Evolutionary conservation across 2,888 invertebrate species (phyloP), one percentile per base, ranked within the genome.

Genomic region (Habrosyne pyritoides): DNA sequence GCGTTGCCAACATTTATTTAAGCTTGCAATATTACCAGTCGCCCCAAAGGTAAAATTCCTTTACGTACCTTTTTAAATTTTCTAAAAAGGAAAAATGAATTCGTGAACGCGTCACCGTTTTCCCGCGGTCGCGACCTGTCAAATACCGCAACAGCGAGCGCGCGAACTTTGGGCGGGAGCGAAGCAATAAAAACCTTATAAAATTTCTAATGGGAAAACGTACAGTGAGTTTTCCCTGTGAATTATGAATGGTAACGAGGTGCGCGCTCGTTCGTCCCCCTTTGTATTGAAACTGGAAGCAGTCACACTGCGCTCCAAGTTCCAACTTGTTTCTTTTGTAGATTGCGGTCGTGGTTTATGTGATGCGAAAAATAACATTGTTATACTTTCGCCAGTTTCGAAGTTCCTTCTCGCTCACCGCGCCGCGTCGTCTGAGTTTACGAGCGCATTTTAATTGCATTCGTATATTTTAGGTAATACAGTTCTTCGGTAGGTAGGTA

Each of bases 241-340:
- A 91, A 91, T 92, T 91, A 91, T 92, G 91, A 91, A 92, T 91
- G 87, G 89, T 91, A 92, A 92, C 91, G 89, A 91, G 89, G 80
- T 77, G 57, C 62, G 66, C 67, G 59, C 59, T 64, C 69, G 59
- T 52, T 63, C 63, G 68, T 73, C 75, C 83, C 84, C 82, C 77
- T 78, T 75, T 78, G 76, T 80, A 77, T 73, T 55, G 77, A 66
- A 74, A 50, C 50, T 50, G 50, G 50, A 50, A 21, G 50, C 50
- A 50, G 75, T 71, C 75, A 69, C 73, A 71, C 71, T 73, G 74
- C 74, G 66, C 61, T 63, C 78, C 77, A 83, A 90, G 84, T 90
- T 89, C 67, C 65, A 63, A 78, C 79, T 85, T 86, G 86, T 85
- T 90, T 89, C 88, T 89, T 90, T 89, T 90, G 84, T 87, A 77